Evolutionary conservation across 2,113 vertebrate species (phyloP), one percentile per base, ranked within the genome.

Genomic region (Apistogramma diplotaenia): DNA sequence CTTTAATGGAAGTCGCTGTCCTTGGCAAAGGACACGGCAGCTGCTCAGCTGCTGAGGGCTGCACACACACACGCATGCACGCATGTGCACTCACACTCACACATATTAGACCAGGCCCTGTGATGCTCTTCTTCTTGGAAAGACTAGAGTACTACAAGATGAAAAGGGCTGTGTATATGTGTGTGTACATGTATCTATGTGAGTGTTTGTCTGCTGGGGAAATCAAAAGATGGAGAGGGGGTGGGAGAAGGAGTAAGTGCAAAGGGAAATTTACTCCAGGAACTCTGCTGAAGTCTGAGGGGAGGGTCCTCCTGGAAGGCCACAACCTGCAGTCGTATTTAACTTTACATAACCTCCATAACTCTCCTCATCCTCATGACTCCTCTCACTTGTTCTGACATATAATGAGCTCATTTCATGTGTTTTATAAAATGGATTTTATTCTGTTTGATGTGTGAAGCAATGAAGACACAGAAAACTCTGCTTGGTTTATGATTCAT

Each of bases 1-100:
- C 75, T 88, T 62, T 87, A 88, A 91, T 91, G 76, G 91, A 90
- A 89, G 79, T 73, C 85, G 4, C 2, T 49, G 89, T 92, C 92
- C 87, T 94, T 93, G 89, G 75, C 74, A 84, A 89, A 91, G 85
- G 89, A 85, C 90, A 70, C 61, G 23, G 79, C 19, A 27, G 81
- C 19, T 2, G 43, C 84, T 87, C 67, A 65, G 71, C 82, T 59
- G 23, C 58, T 46, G 60, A 62, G 74, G 61, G 62, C 58, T 54
- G 31, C 60, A 0, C 60, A 65, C 60, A 46, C 46, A 16, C 35
- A 18, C 33, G 5, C 37, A 40, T 15, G 19, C 15, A 65, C 33
- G 11, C 37, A 18, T 0, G 18, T 6, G 0, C 61, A 43, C 4
- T 8, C 33, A 10, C 25, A 18, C 7, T 4, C 27, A 31, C 27